Evolutionary conservation across 2,797 vertebrate species (phyloP), one percentile per base, ranked within the genome.

Genomic region (Falco rusticolus): DNA sequence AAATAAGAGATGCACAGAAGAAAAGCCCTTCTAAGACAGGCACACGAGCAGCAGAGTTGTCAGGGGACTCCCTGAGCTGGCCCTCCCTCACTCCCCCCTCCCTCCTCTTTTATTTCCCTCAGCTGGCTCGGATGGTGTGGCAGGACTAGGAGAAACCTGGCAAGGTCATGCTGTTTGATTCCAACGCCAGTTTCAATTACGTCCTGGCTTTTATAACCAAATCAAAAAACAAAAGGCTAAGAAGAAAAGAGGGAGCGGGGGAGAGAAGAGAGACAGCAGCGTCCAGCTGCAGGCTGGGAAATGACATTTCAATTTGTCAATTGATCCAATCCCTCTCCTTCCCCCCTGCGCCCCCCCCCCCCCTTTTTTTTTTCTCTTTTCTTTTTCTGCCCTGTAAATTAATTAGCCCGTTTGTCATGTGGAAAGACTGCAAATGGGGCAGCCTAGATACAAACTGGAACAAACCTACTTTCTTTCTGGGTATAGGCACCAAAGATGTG

Each of bases 121-220:
- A 70, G 76, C 95, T 83, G 25, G 74, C 34, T 10, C 6, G 80
- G 90, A 92, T 82, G 66, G 93, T 0, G 10, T 92, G 59, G 91
- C 1, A 33, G 94, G 94, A 96, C 88, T 96, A 91, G 90, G 97
- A 97, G 91, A 97, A 98, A 97, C 84, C 96, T 94, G 96, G 91
- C 97, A 97, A 98, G 98, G 98, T 98, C 98, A 97, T 64, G 75
- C 94, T 97, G 97, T 98, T 98, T 98, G 97, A 98, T 98, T 98
- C 96, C 2, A 3, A 96, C 81, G 98, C 98, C 98, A 97, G 96
- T 96, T 98, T 98, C 97, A 98, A 98, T 98, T 98, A 98, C n/a
- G 16, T 95, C 76, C 92, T 96, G 77, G 93, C 97, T 98, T 98
- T 98, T 98, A 98, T 97, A 98, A 97, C 97, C 98, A 98, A 98